Percentiles rank a stretch among this genome's conserved stretches.
Conservation (phyloP, 1,140 invertebrate genomes). For the Drosophila subpulchrella region DNA sequence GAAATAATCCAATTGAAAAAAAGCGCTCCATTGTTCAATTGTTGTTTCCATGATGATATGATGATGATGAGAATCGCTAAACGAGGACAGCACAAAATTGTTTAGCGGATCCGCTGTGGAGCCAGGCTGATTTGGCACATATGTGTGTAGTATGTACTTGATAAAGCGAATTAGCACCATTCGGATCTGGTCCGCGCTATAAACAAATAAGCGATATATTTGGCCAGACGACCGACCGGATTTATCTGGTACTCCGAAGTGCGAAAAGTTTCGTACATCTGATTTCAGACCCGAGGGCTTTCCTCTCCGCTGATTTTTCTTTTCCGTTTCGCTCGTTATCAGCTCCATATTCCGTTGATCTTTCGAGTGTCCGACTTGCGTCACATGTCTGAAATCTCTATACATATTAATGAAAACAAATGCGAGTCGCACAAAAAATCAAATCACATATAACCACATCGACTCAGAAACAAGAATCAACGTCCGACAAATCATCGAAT, state of each 20-base stretch:
- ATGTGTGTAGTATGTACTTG: constrained; percentile 37
- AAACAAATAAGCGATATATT: constrained; percentile 37
- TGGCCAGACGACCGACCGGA: constrained; percentile 23
- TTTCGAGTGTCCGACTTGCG: constrained; percentile 34
- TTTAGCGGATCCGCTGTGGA: constrained; percentile 44
- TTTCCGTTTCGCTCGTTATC: constrained; percentile 31
- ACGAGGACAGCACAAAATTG: constrained; percentile 57
- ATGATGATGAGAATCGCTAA: constrained; percentile 38
- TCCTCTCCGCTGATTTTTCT: constrained; percentile 21
- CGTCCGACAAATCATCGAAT: constrained; percentile 56
- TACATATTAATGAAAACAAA: constrained; percentile 55
- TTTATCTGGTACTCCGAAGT: constrained; percentile 28
- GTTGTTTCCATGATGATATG: constrained; percentile 1
- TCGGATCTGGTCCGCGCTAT: constrained; percentile 39
- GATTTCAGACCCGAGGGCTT: constrained; percentile 25
- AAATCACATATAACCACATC: constrained; percentile 40
- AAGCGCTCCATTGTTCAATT: constrained; percentile 4
- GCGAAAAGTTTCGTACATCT: constrained; percentile 19
- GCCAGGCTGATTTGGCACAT: constrained; percentile 5
- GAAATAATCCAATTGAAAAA: constrained; percentile 4
- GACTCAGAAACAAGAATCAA: constrained; percentile 53
- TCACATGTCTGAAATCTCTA: constrained; percentile 44
- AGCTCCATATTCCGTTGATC: constrained; percentile 7
- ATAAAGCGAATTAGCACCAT: constrained; percentile 60
- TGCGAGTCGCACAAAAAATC: constrained; percentile 37